A percentile compares a stretch with the other conserved stretches of the same genome.
Evolutionary conservation across 2,888 invertebrate genomes (phyloP).

Genomic region (Urechis unicinctus): DNA sequence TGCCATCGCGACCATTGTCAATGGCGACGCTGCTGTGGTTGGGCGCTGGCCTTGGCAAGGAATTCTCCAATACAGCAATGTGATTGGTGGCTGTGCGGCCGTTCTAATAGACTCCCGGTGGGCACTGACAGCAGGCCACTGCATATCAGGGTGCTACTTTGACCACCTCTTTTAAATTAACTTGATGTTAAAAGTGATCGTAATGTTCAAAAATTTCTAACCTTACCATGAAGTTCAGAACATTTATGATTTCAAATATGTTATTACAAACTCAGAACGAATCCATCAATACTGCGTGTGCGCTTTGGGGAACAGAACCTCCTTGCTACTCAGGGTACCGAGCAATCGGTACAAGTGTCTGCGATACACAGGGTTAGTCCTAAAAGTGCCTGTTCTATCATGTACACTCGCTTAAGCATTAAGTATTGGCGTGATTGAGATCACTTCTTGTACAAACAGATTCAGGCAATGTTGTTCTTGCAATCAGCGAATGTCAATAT

Average conservation of each 20-base stretch:
- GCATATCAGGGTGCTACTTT: conserved; percentile 15
- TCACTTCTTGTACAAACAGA: too few species aligned
- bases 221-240: too few species aligned
- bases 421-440: too few species aligned
- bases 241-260: not conserved
- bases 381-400: too few species aligned
- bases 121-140: conserved; percentile 21
- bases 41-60: conserved; percentile 21
- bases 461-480: too few species aligned
- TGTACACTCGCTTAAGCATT: too few species aligned
- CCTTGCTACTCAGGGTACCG: conserved; percentile 4
- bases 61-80: conserved; percentile 13
- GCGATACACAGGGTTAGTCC: conserved; percentile 14
- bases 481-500: too few species aligned
- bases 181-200: too few species aligned
- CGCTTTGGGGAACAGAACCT: conserved; percentile 10
- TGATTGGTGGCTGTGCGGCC: conserved; percentile 17
- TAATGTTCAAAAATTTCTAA: too few species aligned
- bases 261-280: conserved; percentile 1
- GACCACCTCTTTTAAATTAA: not conserved
- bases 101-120: conserved; percentile 14
- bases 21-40: conserved; percentile 9
- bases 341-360: conserved; percentile 5
- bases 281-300: conserved; percentile 4
- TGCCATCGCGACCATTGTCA: too few species aligned